phyloP scores from a whole-genome alignment of 2,797 vertebrate genomes.

The Fistularia commersonii region DNA sequence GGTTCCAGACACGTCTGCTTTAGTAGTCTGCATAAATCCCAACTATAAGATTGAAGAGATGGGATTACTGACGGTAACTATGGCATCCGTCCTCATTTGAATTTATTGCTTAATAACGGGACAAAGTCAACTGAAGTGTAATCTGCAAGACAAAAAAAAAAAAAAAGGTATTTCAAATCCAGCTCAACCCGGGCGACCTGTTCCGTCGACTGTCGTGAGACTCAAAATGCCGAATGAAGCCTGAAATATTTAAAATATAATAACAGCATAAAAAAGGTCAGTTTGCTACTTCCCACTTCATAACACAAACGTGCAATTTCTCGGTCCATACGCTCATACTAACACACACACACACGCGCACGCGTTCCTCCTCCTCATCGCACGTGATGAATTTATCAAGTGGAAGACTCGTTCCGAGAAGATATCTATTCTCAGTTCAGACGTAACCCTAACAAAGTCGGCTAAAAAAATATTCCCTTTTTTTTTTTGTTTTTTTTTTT shows the following conservation, averaged over 20 bases:
- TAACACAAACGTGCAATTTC: not conserved
- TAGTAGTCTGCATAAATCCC: conserved; percentile 22
- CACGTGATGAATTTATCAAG: conserved; percentile 23
- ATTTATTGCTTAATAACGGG: no score
- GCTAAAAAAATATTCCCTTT: conserved; percentile 38
- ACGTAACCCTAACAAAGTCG: conserved; percentile 23
- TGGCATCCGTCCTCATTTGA: no score
- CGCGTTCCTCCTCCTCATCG: conserved; percentile 17
- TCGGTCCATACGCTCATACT: not conserved
- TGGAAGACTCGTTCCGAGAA: conserved; percentile 50
- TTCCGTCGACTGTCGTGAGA: no score
- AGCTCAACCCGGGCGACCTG: no score
- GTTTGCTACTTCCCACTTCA: not conserved
- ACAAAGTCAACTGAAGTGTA: no score
- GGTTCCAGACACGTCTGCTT: conserved; percentile 29
- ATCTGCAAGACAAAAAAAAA: not conserved
- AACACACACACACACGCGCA: conserved; percentile 21
- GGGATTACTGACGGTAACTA: not conserved
- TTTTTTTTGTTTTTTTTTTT: conserved; percentile 3
- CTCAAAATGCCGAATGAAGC: no score
- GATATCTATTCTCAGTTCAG: conserved; percentile 11
- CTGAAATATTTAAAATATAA: not conserved
- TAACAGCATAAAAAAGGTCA: conserved; percentile 14
- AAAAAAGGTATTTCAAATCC: conserved; percentile 2
- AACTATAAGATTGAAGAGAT: conserved; percentile 19